Evolutionary conservation across 2,888 invertebrate species (phyloP), one percentile per base, ranked within the genome.

Genomic region (Melitaea athalia): DNA sequence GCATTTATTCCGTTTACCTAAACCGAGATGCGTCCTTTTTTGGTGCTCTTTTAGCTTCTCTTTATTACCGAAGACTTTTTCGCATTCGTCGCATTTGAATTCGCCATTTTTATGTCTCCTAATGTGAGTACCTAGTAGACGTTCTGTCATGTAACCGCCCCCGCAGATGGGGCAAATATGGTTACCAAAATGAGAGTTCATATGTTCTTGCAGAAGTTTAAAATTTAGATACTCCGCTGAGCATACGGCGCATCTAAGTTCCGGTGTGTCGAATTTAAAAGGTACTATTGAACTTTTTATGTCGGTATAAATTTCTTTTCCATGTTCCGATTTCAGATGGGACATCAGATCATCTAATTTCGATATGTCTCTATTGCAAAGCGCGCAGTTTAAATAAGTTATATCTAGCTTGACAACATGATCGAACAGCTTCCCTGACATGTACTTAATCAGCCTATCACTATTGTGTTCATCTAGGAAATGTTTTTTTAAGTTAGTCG

Each of bases 151-250:
- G 64, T 81, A 87, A 0, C 82, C 78, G 7, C 82, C 76, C 0
- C 80, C 81, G 60, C 88, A 86, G 38, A 81, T 76, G 3, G 80
- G 77, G 57, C 89, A 89, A 6, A 82, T 72, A 59, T 82, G 85
- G 68, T 87, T 86, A 3, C 81, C 79, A 33, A 80, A 88, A 76
- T 89, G 89, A 0, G 78, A 75, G 64, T 86, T 87, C 88, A 89
- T 89, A 53, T 89, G 89, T 63, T 86, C 85, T 45, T 85, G 85
- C 1, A 89, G 69, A 0, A 82, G 75, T 72, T 88, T 87, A 65
- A 89, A 89, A 0, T 79, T 82, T 5, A 73, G 72, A 67, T 82
- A 87, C 17, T 78, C 78, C 0, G 75, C 67, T 0, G 74, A 68
- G 66, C 89, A 89, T 0, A 85, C 78, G 0, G 81, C 82, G 70